Evolutionary conservation across 2,113 vertebrate genomes (phyloP), one percentile per base, ranked within the genome.

Genomic region (Sinocyclocheilus grahami): DNA sequence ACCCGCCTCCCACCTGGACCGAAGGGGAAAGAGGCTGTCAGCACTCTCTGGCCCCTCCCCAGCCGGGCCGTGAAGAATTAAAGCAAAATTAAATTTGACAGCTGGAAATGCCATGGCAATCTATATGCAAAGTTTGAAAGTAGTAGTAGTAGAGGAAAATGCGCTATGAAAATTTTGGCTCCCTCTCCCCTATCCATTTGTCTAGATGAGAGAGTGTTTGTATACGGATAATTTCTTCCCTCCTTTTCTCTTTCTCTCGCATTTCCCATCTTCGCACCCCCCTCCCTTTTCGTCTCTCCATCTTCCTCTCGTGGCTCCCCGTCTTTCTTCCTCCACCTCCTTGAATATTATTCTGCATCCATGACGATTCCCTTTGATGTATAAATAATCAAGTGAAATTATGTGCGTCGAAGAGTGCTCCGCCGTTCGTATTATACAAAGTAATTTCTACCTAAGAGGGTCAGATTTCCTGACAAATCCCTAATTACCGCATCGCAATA

Each of bases 391-490:
- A 96, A 95, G 95, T 95, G 95, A 97, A 98, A 98, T 97, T 96
- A 97, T 97, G 96, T 96, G 96, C 92, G 86, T 94, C 92, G 94
- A 94, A 90, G 94, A 97, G 91, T 94, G 94, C 96, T 94, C 95
- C 94, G 93, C 94, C 95, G 95, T 96, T 97, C 96, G 95, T 97
- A 97, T 98, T 97, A 97, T 96, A 97, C 96, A 97, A 96, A 97
- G 97, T 97, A 95, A 97, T 98, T 97, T 97, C 96, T 97, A 98
- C 97, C 96, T 97, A 96, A 97, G 96, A 98, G 97, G 96, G 96
- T 98, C 97, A 98, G 96, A 98, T 97, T 97, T 97, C 95, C 95
- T 97, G 97, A 98, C 97, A 98, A 98, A 98, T 98, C 97, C 97
- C 97, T 98, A 97, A 98, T 98, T 98, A 97, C 95, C 92, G 90